Conservation (phyloP, 2,113 vertebrate genomes). For the Mobula birostris region DNA sequence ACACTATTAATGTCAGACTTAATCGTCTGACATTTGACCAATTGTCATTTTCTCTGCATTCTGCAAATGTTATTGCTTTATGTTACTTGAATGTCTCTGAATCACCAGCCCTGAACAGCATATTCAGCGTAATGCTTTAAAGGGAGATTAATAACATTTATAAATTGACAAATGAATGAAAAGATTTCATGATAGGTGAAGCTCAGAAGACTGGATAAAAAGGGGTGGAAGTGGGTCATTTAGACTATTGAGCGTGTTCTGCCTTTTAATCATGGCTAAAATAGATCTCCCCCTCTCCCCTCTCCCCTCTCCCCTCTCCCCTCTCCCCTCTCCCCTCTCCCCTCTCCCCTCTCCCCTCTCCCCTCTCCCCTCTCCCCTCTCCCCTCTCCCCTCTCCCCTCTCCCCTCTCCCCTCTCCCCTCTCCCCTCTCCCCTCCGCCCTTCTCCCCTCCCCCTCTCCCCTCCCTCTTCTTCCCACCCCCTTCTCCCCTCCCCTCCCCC, state of each 20-base stretch:
- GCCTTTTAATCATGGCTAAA: too few relatives aligned
- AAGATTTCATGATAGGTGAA: not conserved
- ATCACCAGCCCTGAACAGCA: not conserved
- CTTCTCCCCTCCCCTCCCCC: not conserved
- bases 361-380: not conserved
- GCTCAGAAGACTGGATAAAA: too few relatives aligned
- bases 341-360: not conserved
- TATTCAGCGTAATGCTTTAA: not conserved
- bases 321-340: not conserved
- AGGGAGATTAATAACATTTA: not conserved
- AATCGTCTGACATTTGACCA: not conserved
- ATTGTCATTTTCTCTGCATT: too few relatives aligned
- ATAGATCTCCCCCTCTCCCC: not conserved
- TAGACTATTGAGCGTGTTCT: too few relatives aligned
- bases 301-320: not conserved
- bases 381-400: not conserved
- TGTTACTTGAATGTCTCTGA: not conserved
- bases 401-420: not conserved
- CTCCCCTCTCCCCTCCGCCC: too few relatives aligned
- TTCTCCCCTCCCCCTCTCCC: not conserved
- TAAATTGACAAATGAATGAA: not conserved
- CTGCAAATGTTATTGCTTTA: not conserved
- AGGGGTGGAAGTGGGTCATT: too few relatives aligned
- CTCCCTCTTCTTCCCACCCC: not conserved
- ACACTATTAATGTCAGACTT: not conserved